A percentile compares a stretch with the other conserved stretches of the same genome.
phyloP scores from a whole-genome alignment of 2,113 vertebrate genomes.

The Tupaia chinensis region DNA sequence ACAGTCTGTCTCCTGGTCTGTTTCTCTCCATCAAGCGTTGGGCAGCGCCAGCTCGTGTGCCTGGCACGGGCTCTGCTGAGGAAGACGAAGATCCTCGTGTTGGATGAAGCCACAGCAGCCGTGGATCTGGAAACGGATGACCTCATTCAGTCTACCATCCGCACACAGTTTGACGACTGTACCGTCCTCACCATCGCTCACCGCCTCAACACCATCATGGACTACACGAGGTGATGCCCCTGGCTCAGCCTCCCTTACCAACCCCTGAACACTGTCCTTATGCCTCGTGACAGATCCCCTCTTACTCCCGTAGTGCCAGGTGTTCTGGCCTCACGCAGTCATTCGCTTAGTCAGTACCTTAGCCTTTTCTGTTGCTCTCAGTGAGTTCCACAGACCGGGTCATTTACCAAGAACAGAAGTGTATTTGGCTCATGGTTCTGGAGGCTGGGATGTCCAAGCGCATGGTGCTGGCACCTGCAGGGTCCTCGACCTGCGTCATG shows the following conservation, averaged over 20 bases:
- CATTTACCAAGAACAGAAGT: no score
- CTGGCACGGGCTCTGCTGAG: conserved; percentile 96
- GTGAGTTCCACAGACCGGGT: no score
- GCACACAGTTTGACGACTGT: conserved; percentile 94
- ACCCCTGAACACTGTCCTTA: neutral
- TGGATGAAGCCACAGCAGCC: conserved; percentile 97
- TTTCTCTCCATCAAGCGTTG: conserved; percentile 86
- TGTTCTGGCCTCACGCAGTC: neutral
- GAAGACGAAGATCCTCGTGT: conserved; percentile 95
- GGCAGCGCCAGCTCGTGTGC: conserved; percentile 96
- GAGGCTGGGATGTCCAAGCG: no score
- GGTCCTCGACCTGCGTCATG: no score
- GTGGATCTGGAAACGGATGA: conserved; percentile 97
- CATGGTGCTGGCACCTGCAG: no score
- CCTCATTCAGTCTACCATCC: conserved; percentile 97
- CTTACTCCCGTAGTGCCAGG: neutral
- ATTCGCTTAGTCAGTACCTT: no score
- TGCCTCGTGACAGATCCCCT: neutral
- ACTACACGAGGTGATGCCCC: conserved; percentile 92
- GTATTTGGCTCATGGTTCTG: no score
- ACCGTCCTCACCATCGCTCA: conserved; percentile 98
- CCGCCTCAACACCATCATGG: conserved; percentile 97
- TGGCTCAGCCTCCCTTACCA: neutral
- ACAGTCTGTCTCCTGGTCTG: neutral
- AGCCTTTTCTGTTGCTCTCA: no score